Base-by-base conservation (phyloP, 2,888 invertebrate genomes). In the Cephalotes varians region DNA sequence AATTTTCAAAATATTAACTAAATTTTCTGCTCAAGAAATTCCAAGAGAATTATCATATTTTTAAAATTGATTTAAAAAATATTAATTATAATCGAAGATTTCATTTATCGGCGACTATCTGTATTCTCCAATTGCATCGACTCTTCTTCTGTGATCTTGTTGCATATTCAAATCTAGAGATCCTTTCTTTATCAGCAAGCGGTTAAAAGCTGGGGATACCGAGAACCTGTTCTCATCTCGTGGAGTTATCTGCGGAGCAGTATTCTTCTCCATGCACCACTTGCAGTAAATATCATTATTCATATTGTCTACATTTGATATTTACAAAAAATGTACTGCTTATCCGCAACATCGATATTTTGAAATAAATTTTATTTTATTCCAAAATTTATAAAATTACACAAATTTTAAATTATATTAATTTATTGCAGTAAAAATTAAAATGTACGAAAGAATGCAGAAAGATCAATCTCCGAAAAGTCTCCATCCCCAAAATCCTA, bases 241-340 rank as follows among this genome's bases (percentile, higher is more conserved):
- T 21, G n/a, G 31, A 56, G 69, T 79, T 69, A 69, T 69, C 69
- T 54, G 21, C 56, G 40, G 64, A 65, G 69, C 3, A 4, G 25
- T 18, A 21, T 40, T 62, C 44, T 12, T 69, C 34, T 7, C 12
- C 40, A 34, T 56, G 51, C 44, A 79, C 2, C 69, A 21, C 44
- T 25, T 34, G 77, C 25, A 58, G 69, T 47, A 67, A 79, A 69
- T 40, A 69, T 69, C 21, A 67, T 10, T 28, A 40, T 79, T 69
- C 12, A n/a, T 56, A n/a, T 79, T 79, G 56, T 67, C 69, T 25
- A 47, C 56, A 18, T 69, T 69, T 58, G 69, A 44, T 79, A 79
- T 18, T 51, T 40, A 1, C 28, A 28, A 9, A 37, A 25, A 28
- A 37, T 44, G 12, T 37, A 15, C 21, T 15, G 18, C 12, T 74